These are phyloP conservation scores for Anastatus disparis DNA, from an alignment of 1,140 invertebrate species.

Conservation along the genomic window DNA sequence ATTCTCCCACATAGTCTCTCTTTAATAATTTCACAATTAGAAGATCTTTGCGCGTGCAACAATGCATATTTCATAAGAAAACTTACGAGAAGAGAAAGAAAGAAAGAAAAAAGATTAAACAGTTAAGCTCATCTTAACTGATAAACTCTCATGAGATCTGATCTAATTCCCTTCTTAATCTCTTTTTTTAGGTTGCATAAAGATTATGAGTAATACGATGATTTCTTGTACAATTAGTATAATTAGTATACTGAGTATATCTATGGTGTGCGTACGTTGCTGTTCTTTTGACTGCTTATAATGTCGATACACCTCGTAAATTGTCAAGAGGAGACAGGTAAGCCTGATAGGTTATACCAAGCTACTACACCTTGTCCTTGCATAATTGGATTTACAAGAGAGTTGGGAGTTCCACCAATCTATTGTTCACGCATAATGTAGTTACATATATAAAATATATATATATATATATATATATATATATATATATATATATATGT, in stretches of 20 bases:
- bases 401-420: neutral
- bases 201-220: too few relatives aligned
- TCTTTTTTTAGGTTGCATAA: too few relatives aligned
- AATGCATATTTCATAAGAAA: neutral
- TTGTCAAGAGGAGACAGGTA: conserved; percentile 11
- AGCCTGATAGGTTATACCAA: neutral
- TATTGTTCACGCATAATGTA: conserved; percentile 28
- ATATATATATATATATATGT: neutral
- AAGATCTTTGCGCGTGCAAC: neutral
- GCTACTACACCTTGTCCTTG: conserved; percentile 6
- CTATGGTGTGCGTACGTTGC: neutral
- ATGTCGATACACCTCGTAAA: conserved; percentile 13
- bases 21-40: too few relatives aligned
- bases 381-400: conserved; percentile 20
- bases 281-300: neutral
- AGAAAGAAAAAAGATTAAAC: too few relatives aligned
- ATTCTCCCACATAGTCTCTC: too few relatives aligned
- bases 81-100: too few relatives aligned
- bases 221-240: too few relatives aligned
- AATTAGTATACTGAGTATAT: too few relatives aligned
- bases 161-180: conserved; percentile 21
- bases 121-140: too few relatives aligned
- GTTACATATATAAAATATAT: too few relatives aligned
- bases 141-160: too few relatives aligned
- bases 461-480: neutral